Evolutionary conservation across 2,797 vertebrate genomes (phyloP).

Genomic region (Toxotes lorentzi): DNA sequence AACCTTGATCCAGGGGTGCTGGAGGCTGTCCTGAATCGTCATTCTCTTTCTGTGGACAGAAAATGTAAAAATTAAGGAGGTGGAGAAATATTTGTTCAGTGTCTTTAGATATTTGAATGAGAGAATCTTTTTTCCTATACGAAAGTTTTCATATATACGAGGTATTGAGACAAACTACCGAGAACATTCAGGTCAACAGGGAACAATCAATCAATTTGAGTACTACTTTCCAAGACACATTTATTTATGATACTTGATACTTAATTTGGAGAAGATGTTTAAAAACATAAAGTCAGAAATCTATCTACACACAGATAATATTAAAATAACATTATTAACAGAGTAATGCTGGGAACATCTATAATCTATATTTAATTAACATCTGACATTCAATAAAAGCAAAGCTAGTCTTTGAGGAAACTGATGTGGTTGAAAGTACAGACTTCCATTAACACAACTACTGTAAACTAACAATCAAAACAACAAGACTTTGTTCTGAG

Average conservation of each 20-base stretch:
- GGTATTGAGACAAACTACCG: neutral
- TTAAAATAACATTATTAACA: neutral
- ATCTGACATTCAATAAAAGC: neutral
- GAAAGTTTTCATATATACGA: neutral
- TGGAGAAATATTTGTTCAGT: neutral
- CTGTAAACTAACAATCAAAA: conserved; percentile 7
- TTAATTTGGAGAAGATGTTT: neutral
- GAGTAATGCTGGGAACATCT: neutral
- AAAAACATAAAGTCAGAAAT: neutral
- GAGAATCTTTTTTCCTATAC: conserved; percentile 25
- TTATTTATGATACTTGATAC: fast-evolving
- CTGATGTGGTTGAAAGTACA: neutral
- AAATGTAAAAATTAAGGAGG: neutral
- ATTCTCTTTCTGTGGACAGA: conserved; percentile 92
- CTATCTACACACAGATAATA: neutral
- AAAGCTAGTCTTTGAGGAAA: neutral
- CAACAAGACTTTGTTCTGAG: neutral
- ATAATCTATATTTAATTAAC: neutral
- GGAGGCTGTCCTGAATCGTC: conserved; percentile 96
- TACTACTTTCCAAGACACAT: too few relatives aligned
- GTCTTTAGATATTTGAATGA: neutral
- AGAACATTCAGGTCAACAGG: neutral
- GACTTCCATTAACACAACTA: neutral
- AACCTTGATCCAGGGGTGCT: conserved; percentile 99
- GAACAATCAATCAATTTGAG: neutral